phyloP scores from a whole-genome alignment of 1,140 invertebrate genomes.

The Micrasema minimum region DNA sequence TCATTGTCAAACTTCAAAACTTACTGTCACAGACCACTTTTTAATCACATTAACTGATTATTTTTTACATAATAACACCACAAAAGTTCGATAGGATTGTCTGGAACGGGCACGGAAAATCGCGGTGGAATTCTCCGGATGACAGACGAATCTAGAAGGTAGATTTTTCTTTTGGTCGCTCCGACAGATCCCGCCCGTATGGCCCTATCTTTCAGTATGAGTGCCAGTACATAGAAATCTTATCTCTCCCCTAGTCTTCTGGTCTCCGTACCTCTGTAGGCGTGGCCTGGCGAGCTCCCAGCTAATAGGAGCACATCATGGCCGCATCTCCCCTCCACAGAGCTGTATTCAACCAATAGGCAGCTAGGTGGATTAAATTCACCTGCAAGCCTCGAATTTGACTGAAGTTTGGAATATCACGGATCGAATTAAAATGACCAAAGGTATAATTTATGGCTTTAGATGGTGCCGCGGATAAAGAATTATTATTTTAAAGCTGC shows the following conservation, averaged over 20 bases:
- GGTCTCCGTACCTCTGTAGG: constrained; percentile 16
- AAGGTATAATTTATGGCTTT: constrained; percentile 50
- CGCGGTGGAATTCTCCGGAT: constrained; percentile 10
- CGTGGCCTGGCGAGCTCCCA: constrained; percentile 7
- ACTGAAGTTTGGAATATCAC: constrained; percentile 47
- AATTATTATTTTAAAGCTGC: constrained; percentile 42
- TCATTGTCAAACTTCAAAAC: constrained; percentile 16
- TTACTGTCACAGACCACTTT: background rate
- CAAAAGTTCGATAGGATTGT: no score
- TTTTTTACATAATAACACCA: no score
- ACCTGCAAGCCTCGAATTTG: constrained; percentile 40
- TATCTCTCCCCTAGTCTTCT: constrained; percentile 24
- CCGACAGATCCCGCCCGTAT: constrained; percentile 23
- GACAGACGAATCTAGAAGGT: background rate
- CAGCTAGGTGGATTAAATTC: constrained; percentile 22
- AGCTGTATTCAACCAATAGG: constrained; percentile 12
- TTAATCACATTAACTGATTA: background rate
- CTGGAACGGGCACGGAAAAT: background rate
- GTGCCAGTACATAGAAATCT: constrained; percentile 14
- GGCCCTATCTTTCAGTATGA: constrained; percentile 28
- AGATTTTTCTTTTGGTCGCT: background rate
- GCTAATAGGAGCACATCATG: constrained; percentile 44
- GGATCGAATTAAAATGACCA: constrained; percentile 52
- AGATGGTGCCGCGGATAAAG: constrained; percentile 45
- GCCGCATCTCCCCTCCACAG: constrained; percentile 36